phyloP scores from a whole-genome alignment of 2,888 invertebrate species.

The Stenodera caucasica region DNA sequence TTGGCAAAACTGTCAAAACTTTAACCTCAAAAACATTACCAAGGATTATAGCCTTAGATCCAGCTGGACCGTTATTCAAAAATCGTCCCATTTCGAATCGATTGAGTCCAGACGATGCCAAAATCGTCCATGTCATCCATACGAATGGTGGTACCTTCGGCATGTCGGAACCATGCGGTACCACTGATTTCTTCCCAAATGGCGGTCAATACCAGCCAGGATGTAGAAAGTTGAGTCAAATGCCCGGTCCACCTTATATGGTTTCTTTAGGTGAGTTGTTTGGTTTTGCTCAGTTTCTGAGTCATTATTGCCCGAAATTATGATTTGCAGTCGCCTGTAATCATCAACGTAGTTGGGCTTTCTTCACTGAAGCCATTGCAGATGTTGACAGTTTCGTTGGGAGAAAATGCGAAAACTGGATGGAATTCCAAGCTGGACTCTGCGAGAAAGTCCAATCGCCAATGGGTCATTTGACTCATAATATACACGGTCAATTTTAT shows the following conservation, averaged over 20 bases:
- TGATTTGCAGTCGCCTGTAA: conserved; percentile 42
- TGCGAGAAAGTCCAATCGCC: conserved; percentile 35
- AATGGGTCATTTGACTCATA: conserved; percentile 39
- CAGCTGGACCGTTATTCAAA: conserved; percentile 43
- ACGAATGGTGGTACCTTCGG: conserved; percentile 45
- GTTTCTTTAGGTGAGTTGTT: no score
- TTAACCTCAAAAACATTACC: conserved; percentile 29
- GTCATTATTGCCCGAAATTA: background rate
- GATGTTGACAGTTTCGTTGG: conserved; percentile 37
- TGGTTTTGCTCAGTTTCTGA: no score
- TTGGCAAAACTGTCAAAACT: conserved; percentile 27
- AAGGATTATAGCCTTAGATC: conserved; percentile 43
- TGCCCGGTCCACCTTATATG: no score
- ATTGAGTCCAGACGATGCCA: conserved; percentile 41
- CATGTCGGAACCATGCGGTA: conserved; percentile 37
- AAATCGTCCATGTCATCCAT: conserved; percentile 46
- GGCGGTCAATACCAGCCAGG: conserved; percentile 35
- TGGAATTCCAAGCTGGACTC: conserved; percentile 28
- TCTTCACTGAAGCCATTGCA: conserved; percentile 43
- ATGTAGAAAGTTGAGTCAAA: no score
- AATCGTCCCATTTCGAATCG: conserved; percentile 36
- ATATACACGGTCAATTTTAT: conserved; percentile 38
- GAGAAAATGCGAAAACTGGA: conserved; percentile 37
- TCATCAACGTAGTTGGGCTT: conserved; percentile 38
- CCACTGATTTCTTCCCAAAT: conserved; percentile 48